A percentile compares a stretch with the other conserved stretches of the same genome.
Evolutionary conservation across 2,888 invertebrate species (phyloP).

Genomic region (Tenthredo livida): DNA sequence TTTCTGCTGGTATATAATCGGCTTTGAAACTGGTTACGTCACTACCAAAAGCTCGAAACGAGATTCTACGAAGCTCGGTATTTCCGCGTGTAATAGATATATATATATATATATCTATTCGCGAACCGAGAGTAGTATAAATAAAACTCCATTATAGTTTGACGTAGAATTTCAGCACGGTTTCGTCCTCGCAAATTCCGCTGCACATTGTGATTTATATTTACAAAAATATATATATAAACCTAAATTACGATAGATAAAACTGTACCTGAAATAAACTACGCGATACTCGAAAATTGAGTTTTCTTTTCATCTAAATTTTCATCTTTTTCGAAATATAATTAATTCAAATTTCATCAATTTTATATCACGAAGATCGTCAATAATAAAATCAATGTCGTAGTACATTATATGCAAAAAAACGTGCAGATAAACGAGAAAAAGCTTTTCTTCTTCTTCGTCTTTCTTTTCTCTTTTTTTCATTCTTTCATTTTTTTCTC

Average conservation of each 20-base stretch:
- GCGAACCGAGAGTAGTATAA: conserved; percentile 12
- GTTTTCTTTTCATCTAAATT: not conserved
- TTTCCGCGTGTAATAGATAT: not conserved
- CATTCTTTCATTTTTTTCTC: not conserved
- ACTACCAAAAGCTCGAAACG: conserved; percentile 11
- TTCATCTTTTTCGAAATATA: not conserved
- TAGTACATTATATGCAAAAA: not conserved
- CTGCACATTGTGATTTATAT: not conserved
- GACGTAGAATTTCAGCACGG: not conserved
- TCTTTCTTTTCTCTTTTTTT: not conserved
- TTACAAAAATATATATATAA: not conserved
- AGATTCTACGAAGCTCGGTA: not conserved
- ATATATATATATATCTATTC: not conserved
- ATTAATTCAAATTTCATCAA: not conserved
- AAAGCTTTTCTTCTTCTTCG: not conserved
- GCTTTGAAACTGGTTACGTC: conserved; percentile 35
- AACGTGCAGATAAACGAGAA: not conserved
- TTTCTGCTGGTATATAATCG: conserved; percentile 25
- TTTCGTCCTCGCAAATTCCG: not conserved
- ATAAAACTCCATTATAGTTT: conserved; percentile 25
- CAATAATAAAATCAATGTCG: not conserved
- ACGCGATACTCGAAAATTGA: not conserved
- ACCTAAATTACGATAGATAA: not conserved
- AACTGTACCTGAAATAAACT: not conserved
- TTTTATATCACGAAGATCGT: too few species aligned